Percentiles rank a stretch among this genome's conserved stretches.
Evolutionary conservation across 2,797 vertebrate genomes (phyloP).

Genomic region (Enteromius trimaculatus): DNA sequence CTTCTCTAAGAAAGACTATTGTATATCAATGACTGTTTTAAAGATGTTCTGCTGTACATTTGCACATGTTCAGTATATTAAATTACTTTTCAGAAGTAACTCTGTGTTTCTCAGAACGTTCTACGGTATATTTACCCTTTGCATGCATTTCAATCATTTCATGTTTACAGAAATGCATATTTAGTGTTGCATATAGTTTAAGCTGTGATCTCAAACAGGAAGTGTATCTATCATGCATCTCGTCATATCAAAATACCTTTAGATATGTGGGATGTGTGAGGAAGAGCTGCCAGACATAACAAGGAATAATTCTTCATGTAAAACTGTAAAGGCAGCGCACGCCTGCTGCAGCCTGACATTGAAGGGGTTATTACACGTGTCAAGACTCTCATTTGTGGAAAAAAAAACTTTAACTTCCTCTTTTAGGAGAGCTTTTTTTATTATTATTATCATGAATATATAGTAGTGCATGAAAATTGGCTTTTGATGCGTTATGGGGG

Average conservation of each 20-base stretch:
- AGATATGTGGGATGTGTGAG: conserved; percentile 27
- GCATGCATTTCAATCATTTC: not conserved
- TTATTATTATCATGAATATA: not conserved
- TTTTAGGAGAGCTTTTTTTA: not conserved
- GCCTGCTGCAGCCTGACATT: conserved; percentile 36
- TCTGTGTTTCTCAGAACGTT: not conserved
- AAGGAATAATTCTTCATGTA: conserved; percentile 23
- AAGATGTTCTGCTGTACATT: conserved; percentile 51
- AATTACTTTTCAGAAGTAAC: conserved; percentile 36
- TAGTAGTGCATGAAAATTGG: conserved; percentile 1
- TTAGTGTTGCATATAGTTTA: not conserved
- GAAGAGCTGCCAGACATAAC: conserved; percentile 23
- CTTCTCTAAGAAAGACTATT: conserved; percentile 22
- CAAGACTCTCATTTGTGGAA: not conserved
- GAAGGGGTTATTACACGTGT: conserved; percentile 41
- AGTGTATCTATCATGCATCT: not conserved
- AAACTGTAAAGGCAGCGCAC: conserved; percentile 44
- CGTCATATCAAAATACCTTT: not conserved
- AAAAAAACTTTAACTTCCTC: not conserved
- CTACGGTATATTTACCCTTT: not conserved
- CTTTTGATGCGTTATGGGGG: conserved; percentile 1
- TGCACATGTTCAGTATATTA: conserved; percentile 47
- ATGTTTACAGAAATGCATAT: not conserved
- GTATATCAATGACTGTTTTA: conserved; percentile 53
- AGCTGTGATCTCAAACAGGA: not conserved